Evolutionary conservation across 2,797 vertebrate species (phyloP).

Genomic region (Rhinophrynus dorsalis): DNA sequence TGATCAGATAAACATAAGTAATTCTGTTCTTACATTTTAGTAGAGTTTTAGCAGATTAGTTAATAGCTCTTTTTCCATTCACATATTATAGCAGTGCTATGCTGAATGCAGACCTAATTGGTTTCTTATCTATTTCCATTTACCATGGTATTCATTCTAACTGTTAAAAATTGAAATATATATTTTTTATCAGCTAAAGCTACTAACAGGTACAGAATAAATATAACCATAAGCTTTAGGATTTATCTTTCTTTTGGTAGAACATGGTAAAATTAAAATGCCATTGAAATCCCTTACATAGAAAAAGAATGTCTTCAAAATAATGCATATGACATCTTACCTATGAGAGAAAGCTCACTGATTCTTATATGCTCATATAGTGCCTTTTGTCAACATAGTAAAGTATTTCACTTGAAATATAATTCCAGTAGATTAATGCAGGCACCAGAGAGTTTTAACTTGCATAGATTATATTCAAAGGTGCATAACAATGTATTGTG

Average conservation of each 20-base stretch:
- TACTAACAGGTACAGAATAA: conserved; percentile 17
- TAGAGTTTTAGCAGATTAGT: conserved; percentile 23
- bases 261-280: too few species aligned
- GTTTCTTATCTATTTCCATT: conserved; percentile 43
- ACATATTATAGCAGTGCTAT: conserved; percentile 30
- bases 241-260: not conserved
- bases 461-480: too few species aligned
- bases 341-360: too few species aligned
- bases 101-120: conserved; percentile 36
- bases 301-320: too few species aligned
- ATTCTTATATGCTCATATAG: too few species aligned
- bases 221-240: conserved; percentile 13
- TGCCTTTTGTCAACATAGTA: too few species aligned
- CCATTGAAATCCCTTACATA: too few species aligned
- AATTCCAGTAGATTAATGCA: too few species aligned
- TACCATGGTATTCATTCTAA: conserved; percentile 28
- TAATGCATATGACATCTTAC: too few species aligned
- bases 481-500: too few species aligned
- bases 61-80: conserved; percentile 33
- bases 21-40: conserved; percentile 32
- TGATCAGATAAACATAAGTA: conserved; percentile 43
- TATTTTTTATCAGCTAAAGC: conserved; percentile 20
- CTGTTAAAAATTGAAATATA: conserved; percentile 20
- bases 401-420: too few species aligned
- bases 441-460: too few species aligned